Conservation (phyloP, 1,140 invertebrate genomes). For the Wiebesia pumilae region DNA sequence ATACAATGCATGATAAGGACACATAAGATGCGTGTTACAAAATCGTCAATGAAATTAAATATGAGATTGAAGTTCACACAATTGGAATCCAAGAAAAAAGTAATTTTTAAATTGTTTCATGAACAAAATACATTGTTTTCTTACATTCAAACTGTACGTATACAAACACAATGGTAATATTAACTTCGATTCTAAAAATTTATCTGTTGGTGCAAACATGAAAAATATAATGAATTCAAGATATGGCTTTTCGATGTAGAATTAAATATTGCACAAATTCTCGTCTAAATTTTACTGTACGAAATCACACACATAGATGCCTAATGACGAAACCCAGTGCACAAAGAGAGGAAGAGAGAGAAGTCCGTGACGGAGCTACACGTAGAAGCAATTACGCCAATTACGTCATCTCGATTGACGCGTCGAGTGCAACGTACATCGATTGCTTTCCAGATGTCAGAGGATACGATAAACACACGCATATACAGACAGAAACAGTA, state of each 20-base stretch:
- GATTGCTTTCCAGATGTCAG: background rate
- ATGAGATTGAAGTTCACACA: background rate
- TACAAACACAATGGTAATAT: background rate
- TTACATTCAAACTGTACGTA: background rate
- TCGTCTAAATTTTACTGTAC: too few species aligned
- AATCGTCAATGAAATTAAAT: constrained; percentile 26
- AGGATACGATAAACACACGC: background rate
- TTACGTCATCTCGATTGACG: constrained; percentile 37
- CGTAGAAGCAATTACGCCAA: constrained; percentile 42
- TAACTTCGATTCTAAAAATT: background rate
- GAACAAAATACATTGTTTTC: background rate
- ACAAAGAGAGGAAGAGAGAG: background rate
- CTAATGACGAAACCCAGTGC: too few species aligned
- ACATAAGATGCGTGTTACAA: background rate
- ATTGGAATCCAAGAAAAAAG: background rate
- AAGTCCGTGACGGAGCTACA: background rate
- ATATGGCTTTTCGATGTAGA: background rate
- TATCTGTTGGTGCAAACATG: background rate
- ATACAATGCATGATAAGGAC: too few species aligned
- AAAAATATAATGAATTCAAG: background rate
- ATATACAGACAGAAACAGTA: background rate
- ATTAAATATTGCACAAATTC: background rate
- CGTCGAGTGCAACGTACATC: constrained; percentile 15
- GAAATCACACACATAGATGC: too few species aligned
- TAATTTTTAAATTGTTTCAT: background rate